Evolutionary conservation across 2,888 invertebrate genomes (phyloP).

Genomic region (Meteorus colon): DNA sequence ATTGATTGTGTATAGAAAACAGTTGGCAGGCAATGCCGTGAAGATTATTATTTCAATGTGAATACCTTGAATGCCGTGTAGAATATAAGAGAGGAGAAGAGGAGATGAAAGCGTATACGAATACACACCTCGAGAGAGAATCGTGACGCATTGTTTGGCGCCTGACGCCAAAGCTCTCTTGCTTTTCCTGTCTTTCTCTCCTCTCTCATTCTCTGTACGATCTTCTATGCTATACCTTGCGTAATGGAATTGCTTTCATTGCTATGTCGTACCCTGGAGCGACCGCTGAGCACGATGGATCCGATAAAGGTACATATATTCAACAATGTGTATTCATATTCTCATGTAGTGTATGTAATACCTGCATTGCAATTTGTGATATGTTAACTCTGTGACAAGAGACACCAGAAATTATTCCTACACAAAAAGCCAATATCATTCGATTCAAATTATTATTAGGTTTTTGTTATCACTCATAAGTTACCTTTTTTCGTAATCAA

Average conservation of each 20-base stretch:
- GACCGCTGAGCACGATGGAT: conserved; percentile 14
- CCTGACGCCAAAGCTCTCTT: conserved; percentile 30
- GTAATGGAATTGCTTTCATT: conserved; percentile 41
- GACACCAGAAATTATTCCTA: neutral
- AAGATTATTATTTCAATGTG: conserved; percentile 28
- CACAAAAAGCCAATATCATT: too few relatives aligned
- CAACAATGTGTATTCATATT: conserved; percentile 9
- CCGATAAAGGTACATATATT: conserved; percentile 41
- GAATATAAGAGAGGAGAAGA: neutral
- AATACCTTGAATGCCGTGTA: conserved; percentile 1
- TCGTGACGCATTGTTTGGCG: conserved; percentile 26
- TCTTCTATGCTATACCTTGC: neutral
- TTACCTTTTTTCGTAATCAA: too few relatives aligned
- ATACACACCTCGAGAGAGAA: conserved; percentile 5
- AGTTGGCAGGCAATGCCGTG: neutral
- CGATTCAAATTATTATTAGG: too few relatives aligned
- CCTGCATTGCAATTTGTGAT: conserved; percentile 16
- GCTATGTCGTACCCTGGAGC: conserved; percentile 30
- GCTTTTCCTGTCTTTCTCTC: conserved; percentile 33
- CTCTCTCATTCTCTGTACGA: conserved; percentile 1
- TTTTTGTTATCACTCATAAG: too few relatives aligned
- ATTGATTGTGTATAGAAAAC: conserved; percentile 8
- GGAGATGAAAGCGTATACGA: neutral
- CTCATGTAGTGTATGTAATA: conserved; percentile 18
- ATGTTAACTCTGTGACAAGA: neutral